These are phyloP conservation scores for Columbina picui DNA, from an alignment of 2,113 vertebrate genomes.

Conservation along the genomic window DNA sequence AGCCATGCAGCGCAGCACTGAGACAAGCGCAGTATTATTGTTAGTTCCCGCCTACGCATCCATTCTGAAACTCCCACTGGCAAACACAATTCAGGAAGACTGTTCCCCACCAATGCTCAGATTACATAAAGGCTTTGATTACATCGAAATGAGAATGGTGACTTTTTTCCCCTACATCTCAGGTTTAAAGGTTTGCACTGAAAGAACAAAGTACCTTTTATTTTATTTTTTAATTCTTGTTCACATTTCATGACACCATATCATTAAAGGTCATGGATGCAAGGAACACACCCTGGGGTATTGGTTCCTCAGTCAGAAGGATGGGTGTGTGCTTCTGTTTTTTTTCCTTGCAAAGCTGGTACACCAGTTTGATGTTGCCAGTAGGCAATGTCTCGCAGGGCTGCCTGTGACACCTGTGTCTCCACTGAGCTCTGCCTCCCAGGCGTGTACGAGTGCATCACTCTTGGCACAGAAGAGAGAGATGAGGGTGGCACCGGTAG, in stretches of 20 bases:
- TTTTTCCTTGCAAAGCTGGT: not conserved
- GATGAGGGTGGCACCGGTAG: not conserved
- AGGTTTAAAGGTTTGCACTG: not conserved
- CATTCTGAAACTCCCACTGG: constrained; percentile 9
- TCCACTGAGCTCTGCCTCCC: not conserved
- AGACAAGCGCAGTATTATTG: not conserved
- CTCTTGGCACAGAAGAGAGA: not conserved
- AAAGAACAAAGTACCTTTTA: not conserved
- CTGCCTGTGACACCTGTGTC: not conserved
- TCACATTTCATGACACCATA: not conserved
- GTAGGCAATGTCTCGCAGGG: not conserved
- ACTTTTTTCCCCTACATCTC: not conserved
- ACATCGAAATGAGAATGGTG: not conserved
- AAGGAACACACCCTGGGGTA: not conserved
- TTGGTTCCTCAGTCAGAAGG: not conserved
- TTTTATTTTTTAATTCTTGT: not conserved
- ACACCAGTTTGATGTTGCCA: not conserved
- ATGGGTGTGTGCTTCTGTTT: not conserved
- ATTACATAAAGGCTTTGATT: constrained; percentile 21
- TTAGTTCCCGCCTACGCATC: not conserved
- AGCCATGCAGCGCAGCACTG: not conserved
- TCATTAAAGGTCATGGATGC: not conserved
- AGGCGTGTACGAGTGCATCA: not conserved
- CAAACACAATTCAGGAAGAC: constrained; percentile 2
- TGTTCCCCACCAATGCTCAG: constrained; percentile 12